phyloP scores from a whole-genome alignment of 2,113 vertebrate genomes.

The Lucifuga dentata region DNA sequence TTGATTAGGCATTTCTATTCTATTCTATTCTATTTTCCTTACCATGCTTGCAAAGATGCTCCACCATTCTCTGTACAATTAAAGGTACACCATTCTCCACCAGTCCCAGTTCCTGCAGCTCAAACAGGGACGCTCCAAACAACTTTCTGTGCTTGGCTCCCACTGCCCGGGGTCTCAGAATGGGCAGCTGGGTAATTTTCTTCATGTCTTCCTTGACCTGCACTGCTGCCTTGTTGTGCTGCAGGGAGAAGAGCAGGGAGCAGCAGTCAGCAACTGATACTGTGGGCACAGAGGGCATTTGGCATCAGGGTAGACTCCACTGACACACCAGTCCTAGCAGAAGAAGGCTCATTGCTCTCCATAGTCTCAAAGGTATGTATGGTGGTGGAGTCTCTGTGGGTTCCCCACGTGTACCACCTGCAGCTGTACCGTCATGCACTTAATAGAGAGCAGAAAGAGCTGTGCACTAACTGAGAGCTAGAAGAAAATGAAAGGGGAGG shows the following conservation, averaged over 20 bases:
- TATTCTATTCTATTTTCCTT: slow-evolving; percentile 48
- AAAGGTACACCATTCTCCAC: slow-evolving; percentile 85
- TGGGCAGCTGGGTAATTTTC: slow-evolving; percentile 86
- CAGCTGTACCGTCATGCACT: slow-evolving; percentile 1
- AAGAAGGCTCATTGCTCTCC: slow-evolving; percentile 9
- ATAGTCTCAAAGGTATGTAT: slow-evolving; percentile 12
- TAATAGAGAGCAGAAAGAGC: slow-evolving; percentile 21
- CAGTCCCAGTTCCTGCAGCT: slow-evolving; percentile 84
- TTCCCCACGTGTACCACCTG: slow-evolving; percentile 22
- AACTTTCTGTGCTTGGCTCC: slow-evolving; percentile 64
- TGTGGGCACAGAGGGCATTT: slow-evolving; percentile 34
- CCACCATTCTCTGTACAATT: slow-evolving; percentile 87
- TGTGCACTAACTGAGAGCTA: slow-evolving; percentile 27
- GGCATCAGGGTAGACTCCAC: slow-evolving; percentile 6
- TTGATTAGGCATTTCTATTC: too few species aligned
- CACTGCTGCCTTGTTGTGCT: slow-evolving; percentile 89
- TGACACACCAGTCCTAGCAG: slow-evolving; percentile 1
- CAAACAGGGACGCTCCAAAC: slow-evolving; percentile 85
- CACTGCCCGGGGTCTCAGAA: slow-evolving; percentile 67
- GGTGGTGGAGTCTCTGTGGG: slow-evolving; percentile 8
- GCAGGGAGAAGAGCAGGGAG: slow-evolving; percentile 76
- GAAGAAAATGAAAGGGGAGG: slow-evolving; percentile 35
- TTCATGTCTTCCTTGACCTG: slow-evolving; percentile 93
- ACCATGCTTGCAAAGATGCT: slow-evolving; percentile 87
- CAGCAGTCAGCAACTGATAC: slow-evolving; percentile 71